Percentiles rank a stretch among this genome's conserved stretches.
Conservation (phyloP, 2,888 invertebrate genomes). For the Aelia acuminata region DNA sequence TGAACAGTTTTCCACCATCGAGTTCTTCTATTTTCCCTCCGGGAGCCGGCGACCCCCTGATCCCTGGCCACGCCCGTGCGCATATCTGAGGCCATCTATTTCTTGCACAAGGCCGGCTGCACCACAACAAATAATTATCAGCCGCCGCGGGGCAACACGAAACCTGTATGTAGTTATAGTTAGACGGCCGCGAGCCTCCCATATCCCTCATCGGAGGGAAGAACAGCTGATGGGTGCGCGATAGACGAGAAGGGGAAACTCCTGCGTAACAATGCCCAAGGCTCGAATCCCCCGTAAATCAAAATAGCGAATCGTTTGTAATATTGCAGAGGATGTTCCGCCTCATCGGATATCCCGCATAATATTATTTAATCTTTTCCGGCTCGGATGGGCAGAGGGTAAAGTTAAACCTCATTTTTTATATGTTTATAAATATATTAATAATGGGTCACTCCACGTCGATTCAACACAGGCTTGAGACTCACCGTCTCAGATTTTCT, state of each 20-base stretch:
- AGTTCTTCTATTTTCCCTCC: not conserved
- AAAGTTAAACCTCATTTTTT: too few species aligned
- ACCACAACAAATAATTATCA: slow-evolving; percentile 51
- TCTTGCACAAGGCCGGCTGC: slow-evolving; percentile 42
- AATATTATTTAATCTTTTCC: not conserved
- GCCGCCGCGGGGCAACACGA: slow-evolving; percentile 41
- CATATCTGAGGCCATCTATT: slow-evolving; percentile 42
- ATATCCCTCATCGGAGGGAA: slow-evolving; percentile 2
- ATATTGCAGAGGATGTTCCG: not conserved
- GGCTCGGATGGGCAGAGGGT: not conserved
- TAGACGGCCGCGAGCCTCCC: not conserved
- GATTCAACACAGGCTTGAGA: too few species aligned
- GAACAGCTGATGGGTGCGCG: slow-evolving; percentile 7
- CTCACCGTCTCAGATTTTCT: too few species aligned
- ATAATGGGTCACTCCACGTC: too few species aligned
- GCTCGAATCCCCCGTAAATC: slow-evolving; percentile 8
- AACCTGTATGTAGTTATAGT: slow-evolving; percentile 45
- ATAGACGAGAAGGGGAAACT: slow-evolving; percentile 17
- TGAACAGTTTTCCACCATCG: slow-evolving; percentile 10
- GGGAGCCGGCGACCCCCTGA: slow-evolving; percentile 32
- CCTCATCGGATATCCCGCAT: not conserved
- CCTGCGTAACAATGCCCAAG: slow-evolving; percentile 35
- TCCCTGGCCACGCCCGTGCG: slow-evolving; percentile 43
- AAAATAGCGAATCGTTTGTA: not conserved
- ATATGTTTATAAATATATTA: too few species aligned